These are phyloP conservation scores for Chironomus riparius DNA, from an alignment of 2,888 invertebrate species.

Conservation along the genomic window DNA sequence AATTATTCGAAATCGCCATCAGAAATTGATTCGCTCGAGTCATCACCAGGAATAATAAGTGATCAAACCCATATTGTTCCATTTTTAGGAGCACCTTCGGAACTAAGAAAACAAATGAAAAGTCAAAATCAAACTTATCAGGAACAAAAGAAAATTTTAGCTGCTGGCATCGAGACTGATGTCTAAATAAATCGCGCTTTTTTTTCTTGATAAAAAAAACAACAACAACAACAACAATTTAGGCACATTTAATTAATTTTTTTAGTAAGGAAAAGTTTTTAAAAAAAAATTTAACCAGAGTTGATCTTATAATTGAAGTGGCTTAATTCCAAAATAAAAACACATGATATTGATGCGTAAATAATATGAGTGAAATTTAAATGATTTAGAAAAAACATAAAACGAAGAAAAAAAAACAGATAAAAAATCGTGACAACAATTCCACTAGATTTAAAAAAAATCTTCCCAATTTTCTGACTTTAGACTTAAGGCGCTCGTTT, in stretches of 20 bases:
- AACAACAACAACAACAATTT: too few relatives aligned
- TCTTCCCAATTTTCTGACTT: not conserved
- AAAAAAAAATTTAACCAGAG: conserved; percentile 14
- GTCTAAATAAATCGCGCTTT: conserved; percentile 55
- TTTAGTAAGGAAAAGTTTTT: conserved; percentile 1
- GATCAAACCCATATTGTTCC: conserved; percentile 43
- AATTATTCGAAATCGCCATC: conserved; percentile 83
- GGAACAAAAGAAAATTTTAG: conserved; percentile 64
- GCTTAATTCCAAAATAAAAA: conserved; percentile 27
- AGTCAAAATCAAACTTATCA: conserved; percentile 53
- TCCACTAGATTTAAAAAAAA: conserved; percentile 18
- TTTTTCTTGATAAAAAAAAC: not conserved
- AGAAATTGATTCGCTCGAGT: conserved; percentile 75
- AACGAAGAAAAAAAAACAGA: not conserved
- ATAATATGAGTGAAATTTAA: not conserved
- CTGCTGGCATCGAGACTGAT: conserved; percentile 87
- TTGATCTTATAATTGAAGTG: conserved; percentile 28
- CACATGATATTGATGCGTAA: not conserved
- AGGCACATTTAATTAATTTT: not conserved
- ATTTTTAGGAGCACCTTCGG: conserved; percentile 42
- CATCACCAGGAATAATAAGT: conserved; percentile 41
- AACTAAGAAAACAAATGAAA: conserved; percentile 39
- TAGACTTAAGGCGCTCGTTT: not conserved
- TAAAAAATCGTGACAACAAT: not conserved
- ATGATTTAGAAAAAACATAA: not conserved